Conservation (phyloP, 2,888 invertebrate species). For the Panopea generosa region DNA sequence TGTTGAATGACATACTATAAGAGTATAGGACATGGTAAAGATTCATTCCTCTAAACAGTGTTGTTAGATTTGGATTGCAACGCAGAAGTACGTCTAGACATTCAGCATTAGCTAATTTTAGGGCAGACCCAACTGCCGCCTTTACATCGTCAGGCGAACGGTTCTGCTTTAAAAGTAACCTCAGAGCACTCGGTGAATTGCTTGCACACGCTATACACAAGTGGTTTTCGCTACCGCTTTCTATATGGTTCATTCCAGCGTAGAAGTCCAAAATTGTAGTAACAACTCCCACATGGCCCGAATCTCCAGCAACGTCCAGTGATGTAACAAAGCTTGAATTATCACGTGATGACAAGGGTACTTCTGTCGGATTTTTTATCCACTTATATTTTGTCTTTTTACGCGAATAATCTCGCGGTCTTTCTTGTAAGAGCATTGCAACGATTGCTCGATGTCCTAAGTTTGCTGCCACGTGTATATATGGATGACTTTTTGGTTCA, state of each 20-base stretch:
- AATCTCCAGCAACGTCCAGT: conserved; percentile 76
- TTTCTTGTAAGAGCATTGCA: conserved; percentile 73
- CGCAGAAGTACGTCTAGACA: conserved; percentile 76
- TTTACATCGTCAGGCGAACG: conserved; percentile 63
- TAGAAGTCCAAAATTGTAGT: conserved; percentile 71
- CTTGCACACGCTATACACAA: conserved; percentile 75
- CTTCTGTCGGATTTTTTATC: conserved; percentile 39
- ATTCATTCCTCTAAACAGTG: conserved; percentile 78
- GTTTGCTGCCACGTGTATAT: conserved; percentile 78
- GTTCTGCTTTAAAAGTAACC: conserved; percentile 69
- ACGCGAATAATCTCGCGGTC: conserved; percentile 67
- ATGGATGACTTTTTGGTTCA: conserved; percentile 68
- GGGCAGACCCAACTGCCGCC: conserved; percentile 75
- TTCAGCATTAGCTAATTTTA: conserved; percentile 74
- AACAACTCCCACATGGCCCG: conserved; percentile 73
- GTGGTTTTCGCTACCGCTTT: conserved; percentile 55
- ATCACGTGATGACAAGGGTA: conserved; percentile 17
- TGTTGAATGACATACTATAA: conserved; percentile 74
- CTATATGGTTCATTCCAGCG: conserved; percentile 37
- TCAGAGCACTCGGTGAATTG: conserved; percentile 75
- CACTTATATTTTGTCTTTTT: conserved; percentile 50
- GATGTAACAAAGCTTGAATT: conserved; percentile 56
- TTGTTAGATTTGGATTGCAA: conserved; percentile 61
- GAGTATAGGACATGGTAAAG: conserved; percentile 80
- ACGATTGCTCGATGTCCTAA: conserved; percentile 73